Evolutionary conservation across 2,113 vertebrate species (phyloP).

Genomic region (Microcebus lehilahytsara): DNA sequence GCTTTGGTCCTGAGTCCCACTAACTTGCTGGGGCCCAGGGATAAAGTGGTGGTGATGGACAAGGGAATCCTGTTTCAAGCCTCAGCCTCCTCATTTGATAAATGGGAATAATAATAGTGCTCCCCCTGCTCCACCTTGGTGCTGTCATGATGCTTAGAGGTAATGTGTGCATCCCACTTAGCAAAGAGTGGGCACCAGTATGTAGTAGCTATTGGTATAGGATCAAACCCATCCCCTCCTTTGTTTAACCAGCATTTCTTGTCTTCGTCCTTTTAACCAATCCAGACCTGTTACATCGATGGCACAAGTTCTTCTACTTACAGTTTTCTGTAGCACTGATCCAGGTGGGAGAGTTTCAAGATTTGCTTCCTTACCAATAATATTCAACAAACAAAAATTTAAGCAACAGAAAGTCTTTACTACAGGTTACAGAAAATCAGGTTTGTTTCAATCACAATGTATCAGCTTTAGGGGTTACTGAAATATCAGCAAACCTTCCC

Average conservation of each 20-base stretch:
- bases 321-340: background rate
- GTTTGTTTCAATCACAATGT: background rate
- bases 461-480: background rate
- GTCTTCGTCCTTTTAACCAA: background rate
- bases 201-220: background rate
- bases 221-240: background rate
- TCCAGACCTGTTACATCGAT: background rate
- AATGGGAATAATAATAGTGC: background rate
- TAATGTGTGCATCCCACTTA: background rate
- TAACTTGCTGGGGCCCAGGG: background rate
- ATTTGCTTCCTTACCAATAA: background rate
- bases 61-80: background rate
- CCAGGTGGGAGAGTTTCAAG: background rate
- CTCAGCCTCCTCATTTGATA: background rate
- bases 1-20: background rate
- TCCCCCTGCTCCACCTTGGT: background rate
- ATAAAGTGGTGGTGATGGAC: background rate
- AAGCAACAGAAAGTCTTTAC: background rate
- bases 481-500: background rate
- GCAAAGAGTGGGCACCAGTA: background rate
- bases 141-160: background rate
- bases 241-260: background rate
- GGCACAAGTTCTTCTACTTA: background rate
- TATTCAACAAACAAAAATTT: constrained; percentile 1
- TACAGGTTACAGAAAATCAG: background rate